These are phyloP conservation scores for Eulemur albifrons DNA, from an alignment of 2,797 vertebrate genomes.

Conservation along the genomic window DNA sequence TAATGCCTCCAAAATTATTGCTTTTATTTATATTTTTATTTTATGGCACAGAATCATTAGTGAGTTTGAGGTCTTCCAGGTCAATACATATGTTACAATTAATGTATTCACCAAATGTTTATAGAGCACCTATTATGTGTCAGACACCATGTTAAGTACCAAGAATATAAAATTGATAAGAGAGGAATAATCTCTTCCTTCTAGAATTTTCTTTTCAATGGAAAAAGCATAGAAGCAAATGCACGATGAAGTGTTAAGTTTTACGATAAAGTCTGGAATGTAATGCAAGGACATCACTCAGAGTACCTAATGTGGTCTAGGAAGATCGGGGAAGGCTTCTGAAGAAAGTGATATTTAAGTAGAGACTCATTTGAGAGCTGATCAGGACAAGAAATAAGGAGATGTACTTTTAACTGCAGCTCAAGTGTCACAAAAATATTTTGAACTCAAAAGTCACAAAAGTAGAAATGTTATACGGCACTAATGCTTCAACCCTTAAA, in stretches of 20 bases:
- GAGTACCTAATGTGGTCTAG: not conserved
- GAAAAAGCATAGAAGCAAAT: constrained; percentile 13
- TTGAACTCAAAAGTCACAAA: not conserved
- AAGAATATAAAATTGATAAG: not conserved
- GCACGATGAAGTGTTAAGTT: not conserved
- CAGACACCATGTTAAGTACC: not conserved
- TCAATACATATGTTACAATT: not conserved
- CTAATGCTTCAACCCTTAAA: not conserved
- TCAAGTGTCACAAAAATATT: not conserved
- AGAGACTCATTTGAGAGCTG: not conserved
- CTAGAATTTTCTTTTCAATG: not conserved
- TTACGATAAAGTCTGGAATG: not conserved
- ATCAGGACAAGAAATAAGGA: not conserved
- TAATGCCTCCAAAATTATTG: not conserved
- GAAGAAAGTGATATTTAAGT: not conserved
- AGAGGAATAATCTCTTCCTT: not conserved
- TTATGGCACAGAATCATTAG: not conserved
- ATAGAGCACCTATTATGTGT: not conserved
- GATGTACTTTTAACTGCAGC: not conserved
- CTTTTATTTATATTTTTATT: not conserved
- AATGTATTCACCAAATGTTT: not conserved
- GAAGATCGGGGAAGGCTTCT: not conserved
- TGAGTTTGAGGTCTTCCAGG: not conserved
- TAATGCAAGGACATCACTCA: not conserved
- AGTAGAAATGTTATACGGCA: not conserved